Percentiles rank a stretch among this genome's conserved stretches.
Evolutionary conservation across 2,888 invertebrate genomes (phyloP).

Genomic region (Bellardia bayeri): DNA sequence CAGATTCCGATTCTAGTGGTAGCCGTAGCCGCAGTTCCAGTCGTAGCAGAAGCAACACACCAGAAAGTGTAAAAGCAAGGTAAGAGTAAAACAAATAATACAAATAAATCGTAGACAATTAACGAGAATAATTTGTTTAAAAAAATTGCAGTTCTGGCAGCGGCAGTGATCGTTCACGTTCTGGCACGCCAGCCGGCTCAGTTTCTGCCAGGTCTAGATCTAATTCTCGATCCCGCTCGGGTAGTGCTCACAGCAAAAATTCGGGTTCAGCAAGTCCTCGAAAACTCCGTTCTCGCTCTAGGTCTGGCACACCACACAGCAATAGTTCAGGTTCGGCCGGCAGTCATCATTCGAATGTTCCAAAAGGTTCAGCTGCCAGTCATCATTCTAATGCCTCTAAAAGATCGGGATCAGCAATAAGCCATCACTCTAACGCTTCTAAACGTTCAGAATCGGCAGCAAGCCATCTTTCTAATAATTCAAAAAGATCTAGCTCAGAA

Average conservation of each 20-base stretch:
- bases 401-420: constrained; percentile 59
- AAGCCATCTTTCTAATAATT: constrained; percentile 43
- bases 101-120: background rate
- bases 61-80: constrained; percentile 76
- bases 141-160: constrained; percentile 79
- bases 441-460: background rate
- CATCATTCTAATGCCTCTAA: constrained; percentile 75
- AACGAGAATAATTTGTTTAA: constrained; percentile 74
- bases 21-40: constrained; percentile 79
- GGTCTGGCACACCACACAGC: constrained; percentile 80
- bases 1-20: constrained; percentile 81
- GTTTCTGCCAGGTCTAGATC: constrained; percentile 73
- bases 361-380: constrained; percentile 66
- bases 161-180: constrained; percentile 81
- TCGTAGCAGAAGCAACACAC: constrained; percentile 77
- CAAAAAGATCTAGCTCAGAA: constrained; percentile 63
- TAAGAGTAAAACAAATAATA: background rate
- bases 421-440: constrained; percentile 74
- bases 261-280: constrained; percentile 64
- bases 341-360: constrained; percentile 64
- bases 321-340: constrained; percentile 76
- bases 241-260: constrained; percentile 62
- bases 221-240: constrained; percentile 76
- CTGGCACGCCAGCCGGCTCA: constrained; percentile 84
- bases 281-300: constrained; percentile 77